Evolutionary conservation across 1,140 invertebrate species (phyloP).

Genomic region (Saccostrea glomerata): DNA sequence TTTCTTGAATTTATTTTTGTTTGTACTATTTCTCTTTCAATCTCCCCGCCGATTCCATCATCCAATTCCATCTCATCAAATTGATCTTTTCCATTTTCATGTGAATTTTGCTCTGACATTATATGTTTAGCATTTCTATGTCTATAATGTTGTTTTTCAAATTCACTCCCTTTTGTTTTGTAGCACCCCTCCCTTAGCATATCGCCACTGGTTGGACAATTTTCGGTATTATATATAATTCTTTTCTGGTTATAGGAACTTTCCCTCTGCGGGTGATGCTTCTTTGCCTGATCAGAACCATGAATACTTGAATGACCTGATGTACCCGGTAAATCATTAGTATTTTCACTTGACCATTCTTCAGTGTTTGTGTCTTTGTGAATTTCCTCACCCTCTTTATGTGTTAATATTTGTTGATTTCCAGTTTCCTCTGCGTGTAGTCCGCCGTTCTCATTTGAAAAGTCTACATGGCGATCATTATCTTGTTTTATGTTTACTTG

Average conservation of each 20-base stretch:
- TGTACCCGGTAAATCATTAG: not conserved
- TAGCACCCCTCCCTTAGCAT: not conserved
- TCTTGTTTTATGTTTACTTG: not conserved
- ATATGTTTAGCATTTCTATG: not conserved
- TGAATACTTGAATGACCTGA: not conserved
- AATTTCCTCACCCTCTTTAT: not conserved
- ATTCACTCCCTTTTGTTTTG: not conserved
- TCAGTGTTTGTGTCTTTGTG: not conserved
- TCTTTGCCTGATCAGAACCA: not conserved
- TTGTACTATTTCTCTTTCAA: not conserved
- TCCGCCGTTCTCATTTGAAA: not conserved
- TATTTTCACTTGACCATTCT: not conserved
- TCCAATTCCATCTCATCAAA: not conserved
- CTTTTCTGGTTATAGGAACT: not conserved
- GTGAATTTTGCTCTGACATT: not conserved
- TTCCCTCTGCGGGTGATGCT: not conserved
- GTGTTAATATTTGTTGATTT: not conserved
- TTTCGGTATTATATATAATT: not conserved
- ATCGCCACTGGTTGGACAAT: not conserved
- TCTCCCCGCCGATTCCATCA: not conserved
- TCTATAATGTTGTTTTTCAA: not conserved
- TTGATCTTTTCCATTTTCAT: not conserved
- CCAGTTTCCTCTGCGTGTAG: not conserved
- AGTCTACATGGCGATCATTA: no score
- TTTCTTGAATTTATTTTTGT: not conserved